Evolutionary conservation across 2,888 invertebrate species (phyloP).

Genomic region (Celastrina argiolus): DNA sequence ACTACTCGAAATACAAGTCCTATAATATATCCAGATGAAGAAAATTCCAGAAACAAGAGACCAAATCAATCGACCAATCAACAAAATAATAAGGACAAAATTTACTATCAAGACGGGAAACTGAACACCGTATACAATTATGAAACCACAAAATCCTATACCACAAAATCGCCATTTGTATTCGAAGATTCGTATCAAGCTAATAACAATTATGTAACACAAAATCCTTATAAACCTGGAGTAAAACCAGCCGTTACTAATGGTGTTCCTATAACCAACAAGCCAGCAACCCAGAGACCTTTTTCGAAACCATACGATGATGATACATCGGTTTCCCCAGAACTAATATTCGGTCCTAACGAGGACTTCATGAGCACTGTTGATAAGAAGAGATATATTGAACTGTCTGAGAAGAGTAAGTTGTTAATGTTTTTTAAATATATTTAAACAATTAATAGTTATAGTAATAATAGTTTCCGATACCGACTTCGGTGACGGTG

Average conservation of each 20-base stretch:
- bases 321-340: slow-evolving; percentile 37
- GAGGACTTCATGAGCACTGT: slow-evolving; percentile 55
- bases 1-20: not conserved
- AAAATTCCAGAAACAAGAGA: slow-evolving; percentile 4
- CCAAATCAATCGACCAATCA: not conserved
- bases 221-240: slow-evolving; percentile 48
- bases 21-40: not conserved
- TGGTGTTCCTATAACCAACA: slow-evolving; percentile 59
- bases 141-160: slow-evolving; percentile 24
- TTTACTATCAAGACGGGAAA: slow-evolving; percentile 14
- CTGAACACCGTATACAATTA: slow-evolving; percentile 27
- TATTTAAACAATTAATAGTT: no score
- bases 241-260: slow-evolving; percentile 51
- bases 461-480: no score
- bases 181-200: slow-evolving; percentile 16
- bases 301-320: slow-evolving; percentile 35
- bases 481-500: no score
- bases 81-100: not conserved
- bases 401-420: slow-evolving; percentile 61
- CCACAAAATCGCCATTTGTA: slow-evolving; percentile 26
- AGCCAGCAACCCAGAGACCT: slow-evolving; percentile 37
- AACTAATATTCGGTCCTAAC: slow-evolving; percentile 50
- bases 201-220: slow-evolving; percentile 37
- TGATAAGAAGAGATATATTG: slow-evolving; percentile 50
- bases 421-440: not conserved